A percentile compares a stretch with the other conserved stretches of the same genome.
These are phyloP conservation scores for Arrhopalites spinosus DNA, from an alignment of 2,888 invertebrate genomes.

Conservation along the genomic window DNA sequence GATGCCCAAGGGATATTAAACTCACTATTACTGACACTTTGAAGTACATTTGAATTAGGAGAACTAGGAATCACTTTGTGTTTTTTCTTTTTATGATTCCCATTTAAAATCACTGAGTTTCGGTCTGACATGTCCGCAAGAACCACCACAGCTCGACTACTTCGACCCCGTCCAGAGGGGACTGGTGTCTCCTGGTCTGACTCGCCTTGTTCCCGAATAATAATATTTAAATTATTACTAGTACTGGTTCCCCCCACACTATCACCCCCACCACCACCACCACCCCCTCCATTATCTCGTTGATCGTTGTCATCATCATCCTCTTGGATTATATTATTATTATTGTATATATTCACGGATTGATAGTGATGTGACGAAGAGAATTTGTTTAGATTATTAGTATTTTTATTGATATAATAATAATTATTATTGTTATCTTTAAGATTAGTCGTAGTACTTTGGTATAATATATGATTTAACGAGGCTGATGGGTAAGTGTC, in stretches of 20 bases:
- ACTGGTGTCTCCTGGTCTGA: neutral
- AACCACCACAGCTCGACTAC: conserved; percentile 22
- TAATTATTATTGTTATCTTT: conserved; percentile 41
- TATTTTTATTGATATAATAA: conserved; percentile 36
- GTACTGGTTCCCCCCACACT: neutral
- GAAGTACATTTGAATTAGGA: conserved; percentile 32
- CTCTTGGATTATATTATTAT: conserved; percentile 9
- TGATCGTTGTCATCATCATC: neutral
- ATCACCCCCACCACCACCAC: neutral
- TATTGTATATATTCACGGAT: conserved; percentile 15
- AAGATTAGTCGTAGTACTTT: conserved; percentile 22
- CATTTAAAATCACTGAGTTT: conserved; percentile 36
- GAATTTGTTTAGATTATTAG: conserved; percentile 41
- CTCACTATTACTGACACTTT: conserved; percentile 31
- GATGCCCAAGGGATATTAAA: conserved; percentile 21
- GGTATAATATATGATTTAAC: conserved; percentile 31
- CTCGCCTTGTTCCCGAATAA: neutral
- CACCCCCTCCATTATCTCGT: neutral
- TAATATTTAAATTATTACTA: conserved; percentile 1
- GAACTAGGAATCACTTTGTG: conserved; percentile 41
- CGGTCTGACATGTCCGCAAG: conserved; percentile 24
- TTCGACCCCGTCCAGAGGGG: neutral
- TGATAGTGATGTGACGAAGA: conserved; percentile 42
- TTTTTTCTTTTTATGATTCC: conserved; percentile 43
- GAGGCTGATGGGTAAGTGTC: conserved; percentile 26